Percentiles rank a stretch among this genome's conserved stretches.
These are phyloP conservation scores for Gila robusta DNA, from an alignment of 2,797 vertebrate genomes.

Conservation along the genomic window DNA sequence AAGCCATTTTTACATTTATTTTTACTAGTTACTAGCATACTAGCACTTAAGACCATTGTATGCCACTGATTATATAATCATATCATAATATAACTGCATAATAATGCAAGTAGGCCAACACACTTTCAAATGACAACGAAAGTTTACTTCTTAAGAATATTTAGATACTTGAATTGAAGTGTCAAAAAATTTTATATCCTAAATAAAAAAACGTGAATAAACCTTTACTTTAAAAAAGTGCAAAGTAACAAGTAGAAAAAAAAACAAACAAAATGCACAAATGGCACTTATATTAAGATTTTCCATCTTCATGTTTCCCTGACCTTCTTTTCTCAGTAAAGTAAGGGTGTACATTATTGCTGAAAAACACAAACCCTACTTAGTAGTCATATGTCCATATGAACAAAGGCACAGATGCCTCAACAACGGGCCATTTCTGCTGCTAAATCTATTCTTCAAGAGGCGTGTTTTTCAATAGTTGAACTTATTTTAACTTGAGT, in stretches of 20 bases:
- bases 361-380: background rate
- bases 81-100: background rate
- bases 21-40: no score
- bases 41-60: background rate
- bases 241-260: no score
- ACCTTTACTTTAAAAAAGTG: no score
- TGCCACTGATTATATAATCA: background rate
- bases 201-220: no score
- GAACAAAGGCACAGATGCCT: background rate
- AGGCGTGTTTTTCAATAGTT: background rate
- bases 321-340: background rate
- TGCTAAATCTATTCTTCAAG: background rate
- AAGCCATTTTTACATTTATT: conserved; percentile 15
- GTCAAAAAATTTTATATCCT: no score
- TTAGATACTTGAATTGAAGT: background rate
- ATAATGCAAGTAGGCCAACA: background rate
- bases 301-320: background rate
- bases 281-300: background rate
- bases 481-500: background rate
- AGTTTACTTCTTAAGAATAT: background rate
- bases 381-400: background rate
- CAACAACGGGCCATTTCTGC: background rate
- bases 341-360: background rate
- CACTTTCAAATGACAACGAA: background rate
- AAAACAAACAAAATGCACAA: background rate